A percentile compares a stretch with the other conserved stretches of the same genome.
Conservation (phyloP, 2,113 vertebrate genomes). For the Candoia aspera region DNA sequence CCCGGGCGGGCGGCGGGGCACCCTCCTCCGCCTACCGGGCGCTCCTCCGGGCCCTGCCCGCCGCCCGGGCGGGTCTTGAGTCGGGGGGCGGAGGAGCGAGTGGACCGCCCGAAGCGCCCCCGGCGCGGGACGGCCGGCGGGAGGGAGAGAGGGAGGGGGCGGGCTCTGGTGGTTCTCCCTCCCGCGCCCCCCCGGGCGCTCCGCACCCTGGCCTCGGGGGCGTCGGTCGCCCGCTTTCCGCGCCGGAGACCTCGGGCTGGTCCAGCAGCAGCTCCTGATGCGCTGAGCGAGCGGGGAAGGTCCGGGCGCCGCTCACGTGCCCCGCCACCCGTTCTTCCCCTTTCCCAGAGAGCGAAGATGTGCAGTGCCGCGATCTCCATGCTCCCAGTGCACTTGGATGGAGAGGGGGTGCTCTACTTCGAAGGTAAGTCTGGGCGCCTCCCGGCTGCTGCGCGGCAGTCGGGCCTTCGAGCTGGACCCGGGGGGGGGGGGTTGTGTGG, state of each 20-base stretch:
- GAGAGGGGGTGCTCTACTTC: slow-evolving; percentile 53
- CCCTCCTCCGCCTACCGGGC: no score
- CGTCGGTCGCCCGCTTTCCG: no score
- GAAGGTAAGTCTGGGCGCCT: slow-evolving; percentile 35
- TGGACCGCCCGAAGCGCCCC: neutral
- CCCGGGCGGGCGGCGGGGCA: neutral
- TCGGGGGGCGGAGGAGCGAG: no score
- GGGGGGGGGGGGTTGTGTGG: neutral
- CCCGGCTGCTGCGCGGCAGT: no score
- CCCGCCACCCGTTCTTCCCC: neutral
- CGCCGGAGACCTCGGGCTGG: neutral
- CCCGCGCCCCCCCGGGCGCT: no score
- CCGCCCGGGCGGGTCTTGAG: no score
- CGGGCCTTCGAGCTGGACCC: no score
- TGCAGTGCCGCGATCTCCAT: slow-evolving; percentile 16
- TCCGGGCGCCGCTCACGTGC: neutral
- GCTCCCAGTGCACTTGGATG: slow-evolving; percentile 29
- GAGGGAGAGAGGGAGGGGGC: no score
- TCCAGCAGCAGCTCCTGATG: neutral
- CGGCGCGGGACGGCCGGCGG: no score
- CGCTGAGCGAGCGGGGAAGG: neutral
- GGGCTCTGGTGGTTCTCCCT: no score
- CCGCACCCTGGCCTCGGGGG: no score
- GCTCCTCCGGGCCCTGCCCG: no score
- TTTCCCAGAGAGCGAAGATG: slow-evolving; percentile 54